phyloP scores from a whole-genome alignment of 2,113 vertebrate genomes.

The Leuciscus idus region DNA sequence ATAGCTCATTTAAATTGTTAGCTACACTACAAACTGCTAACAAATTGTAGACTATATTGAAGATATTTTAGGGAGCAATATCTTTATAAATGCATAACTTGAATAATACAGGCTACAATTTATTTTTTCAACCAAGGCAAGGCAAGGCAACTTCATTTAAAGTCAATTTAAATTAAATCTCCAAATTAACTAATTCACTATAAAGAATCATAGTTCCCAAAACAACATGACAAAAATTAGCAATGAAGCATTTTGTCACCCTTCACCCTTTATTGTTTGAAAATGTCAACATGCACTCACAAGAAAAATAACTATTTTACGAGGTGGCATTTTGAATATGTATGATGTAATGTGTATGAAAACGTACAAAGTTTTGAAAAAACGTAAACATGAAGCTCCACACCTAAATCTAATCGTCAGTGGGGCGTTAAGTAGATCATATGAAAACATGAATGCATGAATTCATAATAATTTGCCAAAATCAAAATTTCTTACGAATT shows the following conservation, averaged over 20 bases:
- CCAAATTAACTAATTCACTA: background rate
- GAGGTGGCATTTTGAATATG: background rate
- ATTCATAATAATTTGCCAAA: background rate
- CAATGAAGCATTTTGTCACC: background rate
- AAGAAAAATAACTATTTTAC: background rate
- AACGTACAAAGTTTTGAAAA: background rate
- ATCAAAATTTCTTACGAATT: background rate
- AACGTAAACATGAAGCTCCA: background rate
- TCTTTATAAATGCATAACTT: background rate
- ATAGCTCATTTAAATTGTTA: background rate
- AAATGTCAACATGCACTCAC: background rate
- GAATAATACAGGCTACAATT: background rate
- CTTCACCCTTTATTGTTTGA: background rate
- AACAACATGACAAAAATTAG: background rate
- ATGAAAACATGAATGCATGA: background rate
- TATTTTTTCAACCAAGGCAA: background rate
- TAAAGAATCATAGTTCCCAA: background rate
- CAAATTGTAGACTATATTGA: background rate
- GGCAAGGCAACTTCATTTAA: no score
- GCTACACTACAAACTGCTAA: background rate
- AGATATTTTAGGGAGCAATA: background rate
- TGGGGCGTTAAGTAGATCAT: background rate
- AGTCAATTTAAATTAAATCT: background rate
- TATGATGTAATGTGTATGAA: background rate
- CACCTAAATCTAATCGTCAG: background rate